A percentile compares a stretch with the other conserved stretches of the same genome.
Evolutionary conservation across 2,888 invertebrate genomes (phyloP).

Genomic region (Drosophila testacea): DNA sequence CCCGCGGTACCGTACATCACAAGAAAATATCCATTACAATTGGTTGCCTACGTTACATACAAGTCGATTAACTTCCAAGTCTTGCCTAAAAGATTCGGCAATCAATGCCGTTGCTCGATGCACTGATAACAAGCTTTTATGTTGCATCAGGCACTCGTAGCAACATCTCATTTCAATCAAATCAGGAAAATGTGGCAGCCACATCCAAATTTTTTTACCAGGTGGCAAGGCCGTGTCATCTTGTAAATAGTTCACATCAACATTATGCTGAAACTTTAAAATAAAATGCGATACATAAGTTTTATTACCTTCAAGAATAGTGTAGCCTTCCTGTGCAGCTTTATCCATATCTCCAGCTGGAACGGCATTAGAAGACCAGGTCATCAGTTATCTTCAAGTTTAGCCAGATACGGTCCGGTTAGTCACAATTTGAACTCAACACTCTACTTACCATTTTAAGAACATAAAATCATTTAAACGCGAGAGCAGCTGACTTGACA

Average conservation of each 20-base stretch:
- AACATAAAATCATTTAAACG: slow-evolving; percentile 20
- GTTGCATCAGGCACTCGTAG: slow-evolving; percentile 46
- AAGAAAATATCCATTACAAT: too few species aligned
- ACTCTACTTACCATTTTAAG: slow-evolving; percentile 66
- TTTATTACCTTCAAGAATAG: slow-evolving; percentile 32
- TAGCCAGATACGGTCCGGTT: neutral
- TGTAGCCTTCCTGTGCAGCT: slow-evolving; percentile 34
- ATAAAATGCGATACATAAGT: slow-evolving; percentile 25
- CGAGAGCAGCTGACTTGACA: slow-evolving; percentile 50
- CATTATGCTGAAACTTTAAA: slow-evolving; percentile 26
- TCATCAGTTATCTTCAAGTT: neutral
- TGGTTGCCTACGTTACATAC: too few species aligned
- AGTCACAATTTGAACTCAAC: slow-evolving; percentile 15
- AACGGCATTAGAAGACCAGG: neutral
- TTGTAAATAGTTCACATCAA: neutral
- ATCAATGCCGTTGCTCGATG: slow-evolving; percentile 68
- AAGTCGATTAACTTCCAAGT: too few species aligned
- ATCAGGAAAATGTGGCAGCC: neutral
- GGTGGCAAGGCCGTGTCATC: neutral
- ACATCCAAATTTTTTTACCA: too few species aligned
- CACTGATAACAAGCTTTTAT: slow-evolving; percentile 61
- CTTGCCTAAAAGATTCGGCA: slow-evolving; percentile 68
- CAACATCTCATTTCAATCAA: slow-evolving; percentile 55
- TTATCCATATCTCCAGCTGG: neutral
- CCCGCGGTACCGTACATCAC: too few species aligned